A percentile compares a stretch with the other conserved stretches of the same genome.
These are phyloP conservation scores for Pomatostomus ruficeps DNA, from an alignment of 2,113 vertebrate genomes.

Conservation along the genomic window DNA sequence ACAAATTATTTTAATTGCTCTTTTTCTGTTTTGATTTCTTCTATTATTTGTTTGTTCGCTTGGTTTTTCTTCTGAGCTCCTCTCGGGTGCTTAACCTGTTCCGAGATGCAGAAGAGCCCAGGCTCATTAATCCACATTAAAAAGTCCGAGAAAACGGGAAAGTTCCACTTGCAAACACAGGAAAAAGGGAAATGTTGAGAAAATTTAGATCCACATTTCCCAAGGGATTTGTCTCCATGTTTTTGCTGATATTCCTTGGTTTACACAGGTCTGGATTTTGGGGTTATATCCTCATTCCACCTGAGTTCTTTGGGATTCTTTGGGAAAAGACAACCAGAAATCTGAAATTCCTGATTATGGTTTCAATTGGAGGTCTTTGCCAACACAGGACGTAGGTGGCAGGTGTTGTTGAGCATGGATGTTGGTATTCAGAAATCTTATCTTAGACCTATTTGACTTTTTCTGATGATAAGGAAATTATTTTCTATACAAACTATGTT, in stretches of 20 bases:
- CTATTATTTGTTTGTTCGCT: not conserved
- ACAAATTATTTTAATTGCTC: constrained; percentile 45
- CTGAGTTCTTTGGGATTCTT: not conserved
- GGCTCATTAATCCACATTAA: not conserved
- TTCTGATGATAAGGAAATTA: not conserved
- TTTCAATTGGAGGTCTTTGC: not conserved
- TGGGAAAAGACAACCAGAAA: not conserved
- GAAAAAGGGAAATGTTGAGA: not conserved
- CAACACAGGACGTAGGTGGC: not conserved
- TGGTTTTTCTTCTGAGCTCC: not conserved
- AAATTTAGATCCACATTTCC: not conserved
- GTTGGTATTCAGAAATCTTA: not conserved
- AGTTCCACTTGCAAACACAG: not conserved
- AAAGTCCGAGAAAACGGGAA: not conserved
- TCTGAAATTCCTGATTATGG: not conserved
- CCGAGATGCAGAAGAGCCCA: not conserved
- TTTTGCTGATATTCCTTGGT: not conserved
- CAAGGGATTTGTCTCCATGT: not conserved
- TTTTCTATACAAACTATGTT: not conserved
- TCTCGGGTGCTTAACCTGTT: not conserved
- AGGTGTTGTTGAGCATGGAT: not conserved
- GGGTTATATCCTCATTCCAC: not conserved
- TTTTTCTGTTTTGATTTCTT: not conserved
- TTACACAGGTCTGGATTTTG: not conserved
- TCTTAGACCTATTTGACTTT: not conserved